A percentile compares a stretch with the other conserved stretches of the same genome.
Evolutionary conservation across 2,113 vertebrate genomes (phyloP).

Genomic region (Elephas maximus): DNA sequence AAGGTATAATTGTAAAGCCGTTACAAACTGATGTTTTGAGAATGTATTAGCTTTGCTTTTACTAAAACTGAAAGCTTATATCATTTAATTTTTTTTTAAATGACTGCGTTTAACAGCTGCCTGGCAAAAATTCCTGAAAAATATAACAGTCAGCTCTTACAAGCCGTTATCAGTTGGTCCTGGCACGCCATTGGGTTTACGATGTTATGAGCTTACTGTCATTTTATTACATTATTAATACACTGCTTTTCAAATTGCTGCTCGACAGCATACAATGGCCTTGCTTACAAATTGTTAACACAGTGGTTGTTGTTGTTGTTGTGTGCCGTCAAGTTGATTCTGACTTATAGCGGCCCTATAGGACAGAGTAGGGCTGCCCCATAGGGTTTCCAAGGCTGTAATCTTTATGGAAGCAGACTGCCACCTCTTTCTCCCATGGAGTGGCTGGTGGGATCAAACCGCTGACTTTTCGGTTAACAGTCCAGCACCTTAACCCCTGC

Average conservation of each 20-base stretch:
- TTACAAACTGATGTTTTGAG: neutral
- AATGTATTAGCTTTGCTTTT: constrained; percentile 2
- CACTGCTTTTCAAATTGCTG: neutral
- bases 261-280: neutral
- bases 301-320: no score
- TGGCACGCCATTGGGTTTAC: neutral
- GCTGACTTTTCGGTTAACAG: no score
- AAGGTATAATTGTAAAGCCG: neutral
- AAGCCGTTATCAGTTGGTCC: neutral
- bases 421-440: no score
- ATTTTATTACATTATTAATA: constrained; percentile 17
- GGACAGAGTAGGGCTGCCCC: no score
- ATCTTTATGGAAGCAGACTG: no score
- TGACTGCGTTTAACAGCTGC: neutral
- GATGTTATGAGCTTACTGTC: neutral
- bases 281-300: neutral
- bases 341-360: no score
- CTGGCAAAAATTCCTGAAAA: neutral
- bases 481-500: no score
- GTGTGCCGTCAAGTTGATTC: no score
- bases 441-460: no score
- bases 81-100: constrained; percentile 44
- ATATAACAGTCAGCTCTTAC: neutral
- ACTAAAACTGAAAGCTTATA: neutral
- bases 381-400: no score